Base-by-base conservation (phyloP, 2,888 invertebrate species). In the Teleiodes luculella region DNA sequence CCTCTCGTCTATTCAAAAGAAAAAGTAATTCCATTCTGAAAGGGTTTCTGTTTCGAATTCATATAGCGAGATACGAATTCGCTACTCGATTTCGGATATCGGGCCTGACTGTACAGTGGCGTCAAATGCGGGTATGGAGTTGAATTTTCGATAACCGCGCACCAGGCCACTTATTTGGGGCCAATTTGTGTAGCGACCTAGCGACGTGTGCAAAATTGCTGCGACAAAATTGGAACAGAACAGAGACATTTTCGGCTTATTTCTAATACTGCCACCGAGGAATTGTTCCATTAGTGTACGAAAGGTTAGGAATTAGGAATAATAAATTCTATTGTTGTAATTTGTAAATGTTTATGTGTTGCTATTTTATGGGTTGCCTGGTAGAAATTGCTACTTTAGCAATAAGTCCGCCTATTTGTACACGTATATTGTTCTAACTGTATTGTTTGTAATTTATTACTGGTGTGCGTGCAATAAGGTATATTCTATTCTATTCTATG, bases 111-210 rank as follows among this genome's bases (percentile, higher is more conserved):
- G 43, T 41, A 48, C 35, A 43, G 41, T 39, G 55, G 58, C 53
- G 55, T 13, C 28, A 20, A 43, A 43, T 43, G 13, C 43, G 43
- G 43, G 43, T 43, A 28, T 63, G 63, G 57, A 68, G 63, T 61
- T 63, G 71, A 78, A 76, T 76, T 77, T 79, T 77, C 75, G 76
- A 79, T 82, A 76, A 76, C 72, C 73, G 61, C 70, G 64, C 71
- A 28, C 43, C 43, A 57, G 69, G 72, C 76, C 75, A 77, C 77
- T 80, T 82, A 78, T 82, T 78, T 72, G 66, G 66, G 66, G 68
- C 65, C 69, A 80, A 79, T 80, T 81, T 81, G 78, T 80, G 73
- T 70, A 76, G 72, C 68, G 68, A 74, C 76, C 72, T 70, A 76
- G 71, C 68, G 68, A 74, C 76, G 75, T 76, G 76, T 70, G 61